Base-by-base conservation (phyloP, 2,797 vertebrate species). In the Anomalospiza imberbis region DNA sequence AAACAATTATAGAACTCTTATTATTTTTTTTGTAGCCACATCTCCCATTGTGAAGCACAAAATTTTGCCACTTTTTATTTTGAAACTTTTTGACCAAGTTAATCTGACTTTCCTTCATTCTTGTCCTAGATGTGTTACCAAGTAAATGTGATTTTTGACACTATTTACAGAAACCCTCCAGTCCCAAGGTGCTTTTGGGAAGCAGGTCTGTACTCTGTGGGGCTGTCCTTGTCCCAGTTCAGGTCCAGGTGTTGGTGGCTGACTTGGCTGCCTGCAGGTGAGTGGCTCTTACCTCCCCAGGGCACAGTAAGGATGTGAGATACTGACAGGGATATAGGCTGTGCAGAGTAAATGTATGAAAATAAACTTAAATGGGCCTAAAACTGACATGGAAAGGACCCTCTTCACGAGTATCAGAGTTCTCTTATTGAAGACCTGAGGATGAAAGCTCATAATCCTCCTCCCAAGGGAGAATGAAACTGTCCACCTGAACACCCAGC, bases 131-230 rank as follows among this genome's bases (percentile, higher is more conserved):
- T 65, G 6, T 31, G 8, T 62, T 91, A 63, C 12, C 47, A 54
- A 78, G 38, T 32, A 83, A 92, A 68, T 50, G 17, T 50, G 31
- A 79, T 32, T 79, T 91, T 89, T 91, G n/a, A 21, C 12, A 18
- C 5, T 47, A 11, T 34, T 91, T 50, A 54, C 31, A 73, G 60
- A 76, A 87, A 7, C 0, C 4, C 5, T 58, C 9, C 25, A 40
- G 40, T 20, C 13, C 26, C n/a, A 24, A 0, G 0, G 36, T 62
- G 12, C 9, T 42, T 7, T 31, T 6, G 16, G 24, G 4, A 13
- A 71, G 3, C 45, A 61, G 29, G 5, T 75, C 17, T 87, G 38
- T 25, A 20, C 26, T 38, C 51, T 66, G 10, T 55, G 44, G 20
- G 40, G 31, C 10, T 62, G 31, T 55, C 26, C 10, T 29, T 57